phyloP scores from a whole-genome alignment of 2,113 vertebrate species.

The Pedetes capensis region DNA sequence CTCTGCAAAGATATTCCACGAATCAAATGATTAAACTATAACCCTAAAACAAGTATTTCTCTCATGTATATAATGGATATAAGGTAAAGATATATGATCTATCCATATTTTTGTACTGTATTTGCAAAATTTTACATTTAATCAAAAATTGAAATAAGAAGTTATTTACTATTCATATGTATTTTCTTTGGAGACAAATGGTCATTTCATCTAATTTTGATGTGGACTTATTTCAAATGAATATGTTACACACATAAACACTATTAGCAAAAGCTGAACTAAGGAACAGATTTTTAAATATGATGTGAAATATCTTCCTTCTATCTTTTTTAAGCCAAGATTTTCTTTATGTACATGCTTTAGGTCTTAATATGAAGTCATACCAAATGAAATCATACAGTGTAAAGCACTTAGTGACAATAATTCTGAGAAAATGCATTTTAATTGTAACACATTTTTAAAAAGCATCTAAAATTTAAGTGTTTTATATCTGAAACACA shows the following conservation, averaged over 20 bases:
- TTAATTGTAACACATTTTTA: constrained; percentile 75
- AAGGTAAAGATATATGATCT: too few species aligned
- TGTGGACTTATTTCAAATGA: constrained; percentile 53
- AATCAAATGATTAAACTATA: constrained; percentile 30
- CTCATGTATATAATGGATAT: not conserved
- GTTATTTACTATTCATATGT: not conserved
- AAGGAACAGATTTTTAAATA: constrained; percentile 22
- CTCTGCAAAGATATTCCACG: not conserved
- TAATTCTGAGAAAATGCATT: constrained; percentile 71
- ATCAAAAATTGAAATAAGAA: not conserved
- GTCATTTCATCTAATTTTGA: constrained; percentile 35
- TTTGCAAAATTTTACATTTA: not conserved
- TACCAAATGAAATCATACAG: constrained; percentile 62
- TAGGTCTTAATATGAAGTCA: constrained; percentile 60
- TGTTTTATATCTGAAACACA: constrained; percentile 39
- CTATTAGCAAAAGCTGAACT: constrained; percentile 48
- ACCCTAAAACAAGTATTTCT: not conserved
- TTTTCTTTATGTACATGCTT: constrained; percentile 65
- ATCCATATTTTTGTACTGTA: not conserved
- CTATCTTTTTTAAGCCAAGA: constrained; percentile 59
- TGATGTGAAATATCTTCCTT: constrained; percentile 62
- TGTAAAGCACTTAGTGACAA: constrained; percentile 34
- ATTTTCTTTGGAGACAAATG: not conserved
- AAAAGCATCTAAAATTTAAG: constrained; percentile 72
- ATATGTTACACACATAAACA: constrained; percentile 54